A percentile compares a stretch with the other conserved stretches of the same genome.
Evolutionary conservation across 23 tunicate genomes (phyloP).

Genomic region (Oikopleura dioica): DNA sequence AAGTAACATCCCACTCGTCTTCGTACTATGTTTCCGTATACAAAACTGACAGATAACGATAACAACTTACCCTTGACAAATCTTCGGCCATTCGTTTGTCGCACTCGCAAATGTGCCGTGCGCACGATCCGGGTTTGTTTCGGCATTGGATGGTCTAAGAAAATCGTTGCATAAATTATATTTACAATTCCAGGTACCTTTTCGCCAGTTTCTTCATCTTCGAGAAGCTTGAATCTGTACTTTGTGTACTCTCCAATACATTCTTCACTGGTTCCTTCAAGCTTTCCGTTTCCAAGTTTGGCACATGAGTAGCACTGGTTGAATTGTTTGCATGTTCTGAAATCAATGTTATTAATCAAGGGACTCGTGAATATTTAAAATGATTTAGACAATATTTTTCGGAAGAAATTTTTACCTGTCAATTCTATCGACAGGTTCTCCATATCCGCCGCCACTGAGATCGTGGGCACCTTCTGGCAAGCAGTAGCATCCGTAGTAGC

Average conservation of each 20-base stretch:
- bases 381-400: too few species aligned
- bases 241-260: not conserved
- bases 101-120: not conserved
- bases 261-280: not conserved
- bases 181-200: too few species aligned
- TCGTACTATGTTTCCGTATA: too few species aligned
- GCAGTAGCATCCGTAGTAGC: not conserved
- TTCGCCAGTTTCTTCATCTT: not conserved
- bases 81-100: not conserved
- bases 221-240: not conserved
- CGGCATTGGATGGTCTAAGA: not conserved
- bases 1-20: not conserved
- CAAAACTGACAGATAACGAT: too few species aligned
- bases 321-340: not conserved
- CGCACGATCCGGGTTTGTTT: not conserved
- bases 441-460: not conserved
- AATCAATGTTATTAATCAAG: too few species aligned
- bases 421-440: not conserved
- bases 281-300: not conserved
- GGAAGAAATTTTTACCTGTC: not conserved
- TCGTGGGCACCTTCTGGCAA: not conserved
- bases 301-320: not conserved
- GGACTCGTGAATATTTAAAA: too few species aligned
- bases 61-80: too few species aligned
- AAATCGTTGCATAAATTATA: too few species aligned